A percentile compares a stretch with the other conserved stretches of the same genome.
Evolutionary conservation across 2,113 vertebrate genomes (phyloP).

Genomic region (Andinoacara biseriatus): DNA sequence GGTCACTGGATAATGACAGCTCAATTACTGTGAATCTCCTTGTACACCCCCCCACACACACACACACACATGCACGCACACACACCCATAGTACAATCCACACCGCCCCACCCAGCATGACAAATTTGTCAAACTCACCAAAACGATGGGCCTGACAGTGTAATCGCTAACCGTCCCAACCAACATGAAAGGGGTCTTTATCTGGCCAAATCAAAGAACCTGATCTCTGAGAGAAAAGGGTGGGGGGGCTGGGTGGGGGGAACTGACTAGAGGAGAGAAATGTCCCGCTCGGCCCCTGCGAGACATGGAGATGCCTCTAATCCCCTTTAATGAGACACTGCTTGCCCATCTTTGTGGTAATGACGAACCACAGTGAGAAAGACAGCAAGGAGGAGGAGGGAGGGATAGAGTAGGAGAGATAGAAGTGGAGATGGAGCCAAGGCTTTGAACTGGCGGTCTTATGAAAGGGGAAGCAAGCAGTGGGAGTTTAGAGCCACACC

Average conservation of each 20-base stretch:
- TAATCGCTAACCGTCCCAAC: constrained; percentile 79
- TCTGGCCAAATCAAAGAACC: constrained; percentile 81
- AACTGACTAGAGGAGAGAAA: constrained; percentile 50
- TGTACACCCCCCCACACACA: constrained; percentile 27
- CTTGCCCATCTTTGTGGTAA: constrained; percentile 78
- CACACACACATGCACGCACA: no score
- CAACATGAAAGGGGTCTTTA: constrained; percentile 81
- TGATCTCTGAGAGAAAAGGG: constrained; percentile 72
- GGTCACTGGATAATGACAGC: constrained; percentile 82
- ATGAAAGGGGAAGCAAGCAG: constrained; percentile 55
- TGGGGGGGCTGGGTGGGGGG: background rate
- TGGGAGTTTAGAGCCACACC: constrained; percentile 59
- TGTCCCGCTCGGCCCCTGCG: constrained; percentile 58
- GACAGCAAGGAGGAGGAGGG: constrained; percentile 52
- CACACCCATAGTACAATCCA: constrained; percentile 26
- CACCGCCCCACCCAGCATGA: constrained; percentile 60
- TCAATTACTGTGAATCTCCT: constrained; percentile 85
- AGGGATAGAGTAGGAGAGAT: constrained; percentile 49
- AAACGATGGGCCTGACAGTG: constrained; percentile 77
- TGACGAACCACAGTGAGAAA: constrained; percentile 67
- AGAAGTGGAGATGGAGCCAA: constrained; percentile 71
- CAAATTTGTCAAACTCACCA: constrained; percentile 79
- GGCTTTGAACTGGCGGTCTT: constrained; percentile 78
- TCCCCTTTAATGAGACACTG: constrained; percentile 80
- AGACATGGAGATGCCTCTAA: constrained; percentile 74